Percentiles rank a stretch among this genome's conserved stretches.
phyloP scores from a whole-genome alignment of 2,797 vertebrate species.

The Petrocephalus schoutedeni region DNA sequence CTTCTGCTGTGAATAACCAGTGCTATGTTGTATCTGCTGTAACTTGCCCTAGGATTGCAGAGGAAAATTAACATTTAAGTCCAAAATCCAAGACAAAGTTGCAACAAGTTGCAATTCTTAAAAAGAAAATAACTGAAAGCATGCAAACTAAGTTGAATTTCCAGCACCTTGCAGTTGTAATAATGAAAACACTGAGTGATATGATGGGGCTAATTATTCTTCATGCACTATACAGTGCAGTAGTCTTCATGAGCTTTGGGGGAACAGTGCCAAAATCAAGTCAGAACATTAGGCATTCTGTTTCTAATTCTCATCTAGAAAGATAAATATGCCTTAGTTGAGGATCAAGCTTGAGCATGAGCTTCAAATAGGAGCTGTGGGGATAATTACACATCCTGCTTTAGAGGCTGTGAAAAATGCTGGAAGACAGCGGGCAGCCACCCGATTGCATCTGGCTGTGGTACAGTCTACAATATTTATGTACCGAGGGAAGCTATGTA shows the following conservation, averaged over 20 bases:
- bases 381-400: not conserved
- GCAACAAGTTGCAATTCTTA: not conserved
- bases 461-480: not conserved
- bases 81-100: not conserved
- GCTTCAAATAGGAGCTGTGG: not conserved
- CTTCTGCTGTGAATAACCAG: not conserved
- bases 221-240: not conserved
- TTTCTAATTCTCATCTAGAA: not conserved
- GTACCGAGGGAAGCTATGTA: not conserved
- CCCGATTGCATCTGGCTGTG: not conserved
- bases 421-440: not conserved
- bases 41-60: not conserved
- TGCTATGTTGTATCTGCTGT: not conserved
- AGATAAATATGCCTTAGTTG: not conserved
- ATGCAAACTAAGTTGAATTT: not conserved
- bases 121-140: not conserved
- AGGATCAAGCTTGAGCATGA: not conserved
- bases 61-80: not conserved
- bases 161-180: not conserved
- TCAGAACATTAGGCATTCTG: not conserved
- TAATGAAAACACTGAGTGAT: not conserved
- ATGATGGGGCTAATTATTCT: not conserved
- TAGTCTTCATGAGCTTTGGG: not conserved
- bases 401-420: not conserved
- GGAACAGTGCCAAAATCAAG: constrained; percentile 9